Evolutionary conservation across 2,888 invertebrate species (phyloP), one percentile per base, ranked within the genome.

Genomic region (Xestia xanthographa): DNA sequence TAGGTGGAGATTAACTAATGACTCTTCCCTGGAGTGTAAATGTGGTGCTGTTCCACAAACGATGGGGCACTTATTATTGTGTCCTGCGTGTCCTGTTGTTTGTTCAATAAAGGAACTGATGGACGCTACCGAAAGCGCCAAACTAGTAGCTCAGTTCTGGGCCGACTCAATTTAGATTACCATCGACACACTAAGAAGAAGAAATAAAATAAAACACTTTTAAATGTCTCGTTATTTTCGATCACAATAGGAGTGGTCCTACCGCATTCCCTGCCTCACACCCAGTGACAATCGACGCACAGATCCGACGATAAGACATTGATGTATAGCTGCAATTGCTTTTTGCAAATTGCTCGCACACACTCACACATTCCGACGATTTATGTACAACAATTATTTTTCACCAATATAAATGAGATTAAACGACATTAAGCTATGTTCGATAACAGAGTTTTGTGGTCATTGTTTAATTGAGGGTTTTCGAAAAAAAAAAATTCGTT

Each of bases 311-410:
- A 94, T 94, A 94, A 94, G 95, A 93, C 94, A 94, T 91, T 95
- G 95, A 95, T 93, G 89, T 93, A 95, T 94, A 87, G 91, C 86
- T 83, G 91, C 94, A 94, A 95, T 95, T 93, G 93, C 92, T 94
- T 95, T 94, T 94, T 93, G 93, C 93, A 94, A 95, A 95, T 95
- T 94, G 95, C 92, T 91, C 92, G 86, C 89, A 90, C 90, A 84
- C 90, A 87, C 90, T 82, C 77, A 88, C 88, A 86, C 88, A 85
- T 82, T 85, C 80, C 83, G 79, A 82, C 88, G 91, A 94, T 94
- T 94, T 94, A 94, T 94, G 91, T 90, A 86, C 86, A 88, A 91
- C 93, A 93, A 94, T 93, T 93, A 93, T 93, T 94, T 93, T 92
- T 88, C 86, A 87, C 86, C 87, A 81, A 86, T 85, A 87, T 88